Conservation (phyloP, 2,113 vertebrate species). For the Mixornis gularis region DNA sequence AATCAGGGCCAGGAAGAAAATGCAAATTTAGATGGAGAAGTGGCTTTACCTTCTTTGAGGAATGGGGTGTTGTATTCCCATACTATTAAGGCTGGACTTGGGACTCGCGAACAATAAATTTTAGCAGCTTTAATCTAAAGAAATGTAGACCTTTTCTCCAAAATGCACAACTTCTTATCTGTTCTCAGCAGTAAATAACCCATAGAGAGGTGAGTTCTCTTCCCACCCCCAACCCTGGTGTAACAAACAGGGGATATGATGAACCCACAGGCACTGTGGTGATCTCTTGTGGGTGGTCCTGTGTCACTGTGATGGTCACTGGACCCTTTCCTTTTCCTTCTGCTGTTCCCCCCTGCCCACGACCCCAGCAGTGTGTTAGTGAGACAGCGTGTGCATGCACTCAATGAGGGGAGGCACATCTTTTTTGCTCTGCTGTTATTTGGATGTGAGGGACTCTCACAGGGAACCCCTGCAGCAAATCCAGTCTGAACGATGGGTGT, state of each 20-base stretch:
- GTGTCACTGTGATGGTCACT: background rate
- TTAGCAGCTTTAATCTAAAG: background rate
- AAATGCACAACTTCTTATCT: background rate
- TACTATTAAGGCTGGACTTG: background rate
- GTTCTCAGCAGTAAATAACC: background rate
- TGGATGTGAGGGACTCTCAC: background rate
- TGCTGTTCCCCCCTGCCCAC: background rate
- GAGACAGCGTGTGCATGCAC: background rate
- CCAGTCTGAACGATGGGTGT: background rate
- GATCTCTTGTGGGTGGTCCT: accelerated
- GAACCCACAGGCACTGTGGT: accelerated
- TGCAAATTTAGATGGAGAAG: background rate
- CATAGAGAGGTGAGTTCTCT: background rate
- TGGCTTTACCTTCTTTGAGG: background rate
- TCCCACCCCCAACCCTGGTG: background rate
- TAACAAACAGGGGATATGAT: background rate
- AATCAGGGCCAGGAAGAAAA: background rate
- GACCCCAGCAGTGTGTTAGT: too few species aligned
- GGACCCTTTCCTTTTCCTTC: background rate
- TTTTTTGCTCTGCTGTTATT: background rate
- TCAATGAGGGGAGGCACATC: background rate
- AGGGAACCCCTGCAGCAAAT: background rate
- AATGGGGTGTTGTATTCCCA: background rate
- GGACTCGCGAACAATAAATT: accelerated
- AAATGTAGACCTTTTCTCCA: background rate